Evolutionary conservation across 2,113 vertebrate genomes (phyloP).

Genomic region (Tautogolabrus adspersus): DNA sequence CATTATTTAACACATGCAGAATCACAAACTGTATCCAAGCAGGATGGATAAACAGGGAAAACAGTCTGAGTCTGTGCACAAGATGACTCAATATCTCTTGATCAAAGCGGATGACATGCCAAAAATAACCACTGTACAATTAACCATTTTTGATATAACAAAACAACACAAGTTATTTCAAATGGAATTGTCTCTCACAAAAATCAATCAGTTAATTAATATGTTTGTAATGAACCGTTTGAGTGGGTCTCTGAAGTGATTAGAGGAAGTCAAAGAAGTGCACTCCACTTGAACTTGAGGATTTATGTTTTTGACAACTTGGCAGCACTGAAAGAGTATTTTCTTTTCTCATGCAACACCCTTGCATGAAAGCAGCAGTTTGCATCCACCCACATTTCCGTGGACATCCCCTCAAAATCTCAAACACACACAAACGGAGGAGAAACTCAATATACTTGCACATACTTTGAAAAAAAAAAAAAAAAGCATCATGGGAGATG

Average conservation of each 20-base stretch:
- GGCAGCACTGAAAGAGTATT: conserved; percentile 24
- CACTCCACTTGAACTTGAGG: conserved; percentile 8
- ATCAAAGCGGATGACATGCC: neutral
- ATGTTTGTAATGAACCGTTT: neutral
- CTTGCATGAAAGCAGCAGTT: neutral
- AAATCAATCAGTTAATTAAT: neutral
- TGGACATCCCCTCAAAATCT: conserved; percentile 10
- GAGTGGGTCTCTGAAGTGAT: neutral
- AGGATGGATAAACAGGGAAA: neutral
- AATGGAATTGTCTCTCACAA: neutral
- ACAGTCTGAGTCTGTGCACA: neutral
- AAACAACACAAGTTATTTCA: neutral
- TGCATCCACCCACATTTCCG: conserved; percentile 18
- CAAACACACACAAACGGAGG: neutral
- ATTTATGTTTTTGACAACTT: conserved; percentile 3
- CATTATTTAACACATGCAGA: neutral
- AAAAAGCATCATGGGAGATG: conserved; percentile 57
- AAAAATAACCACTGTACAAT: neutral
- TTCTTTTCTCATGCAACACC: conserved; percentile 23
- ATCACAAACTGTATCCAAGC: neutral
- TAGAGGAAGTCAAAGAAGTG: neutral
- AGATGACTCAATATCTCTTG: neutral
- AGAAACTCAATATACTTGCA: conserved; percentile 30
- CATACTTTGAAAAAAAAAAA: conserved; percentile 36
- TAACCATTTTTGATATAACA: neutral